Base-by-base conservation (phyloP, 2,113 vertebrate genomes). In the Pyxicephalus adspersus region DNA sequence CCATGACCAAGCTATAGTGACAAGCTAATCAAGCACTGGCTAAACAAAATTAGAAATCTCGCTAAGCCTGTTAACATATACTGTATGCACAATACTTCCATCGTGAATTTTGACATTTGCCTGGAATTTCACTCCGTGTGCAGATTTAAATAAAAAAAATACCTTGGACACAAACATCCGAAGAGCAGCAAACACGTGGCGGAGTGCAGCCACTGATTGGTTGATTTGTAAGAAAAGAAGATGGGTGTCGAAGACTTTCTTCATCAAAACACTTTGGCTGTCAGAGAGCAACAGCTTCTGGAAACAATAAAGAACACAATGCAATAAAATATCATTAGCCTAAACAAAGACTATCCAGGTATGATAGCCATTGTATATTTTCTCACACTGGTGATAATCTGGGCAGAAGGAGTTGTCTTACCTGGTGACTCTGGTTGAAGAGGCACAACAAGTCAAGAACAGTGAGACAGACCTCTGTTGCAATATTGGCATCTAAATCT, bases 201-300 rank as follows among this genome's bases (percentile, higher is more conserved):
- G 95, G 70, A 99, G 93, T 0, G 96, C 95, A 65, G 89, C 84
- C 34, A 95, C 95, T 1, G 98, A 99, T 85, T 99, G 96, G 90
- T 96, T 99, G 88, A 98, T 96, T 92, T 99, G 98, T 87, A 99
- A 92, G 89, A 97, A 99, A 83, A 99, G 96, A 84, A 99, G 91
- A 87, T 97, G 96, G 0, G 97, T 98, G 87, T 99, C 97, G 86
- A 99, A 97, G 66, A 99, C 95, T 87, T 97, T 98, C 90, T 96
- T 99, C 95, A 98, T 97, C 89, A 96, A 26, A 13, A 89, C 89
- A 79, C 98, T 99, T 85, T 99, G 97, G 45, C 97, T 97, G 20
- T 99, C 96, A 22, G 97, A 96, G 83, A 95, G 91, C 80, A 94
- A 91, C 57, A 99, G 89, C 83, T 72, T 55, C 80, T 76, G 28